Evolutionary conservation across 2,888 invertebrate genomes (phyloP).

Genomic region (Lepidonotus clava): DNA sequence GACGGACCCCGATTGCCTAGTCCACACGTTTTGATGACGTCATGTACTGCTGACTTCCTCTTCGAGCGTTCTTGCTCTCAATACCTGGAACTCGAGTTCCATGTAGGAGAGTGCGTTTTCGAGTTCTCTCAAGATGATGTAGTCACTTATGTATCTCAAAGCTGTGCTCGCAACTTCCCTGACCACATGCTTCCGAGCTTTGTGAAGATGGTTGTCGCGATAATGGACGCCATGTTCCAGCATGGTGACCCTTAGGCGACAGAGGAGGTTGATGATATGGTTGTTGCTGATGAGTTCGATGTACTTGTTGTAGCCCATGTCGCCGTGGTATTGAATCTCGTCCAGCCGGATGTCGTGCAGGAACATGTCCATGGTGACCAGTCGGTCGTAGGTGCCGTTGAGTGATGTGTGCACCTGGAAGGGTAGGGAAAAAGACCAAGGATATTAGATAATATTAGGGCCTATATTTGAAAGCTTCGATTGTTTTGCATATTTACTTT

Average conservation of each 20-base stretch:
- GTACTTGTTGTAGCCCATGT: background rate
- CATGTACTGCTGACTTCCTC: background rate
- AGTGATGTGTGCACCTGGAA: conserved; percentile 32
- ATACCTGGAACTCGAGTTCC: background rate
- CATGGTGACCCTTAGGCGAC: conserved; percentile 14
- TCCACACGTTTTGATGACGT: background rate
- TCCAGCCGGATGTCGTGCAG: conserved; percentile 25
- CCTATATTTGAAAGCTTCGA: too few species aligned
- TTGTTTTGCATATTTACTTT: too few species aligned
- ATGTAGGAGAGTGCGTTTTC: background rate
- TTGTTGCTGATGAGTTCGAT: background rate
- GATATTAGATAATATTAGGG: too few species aligned
- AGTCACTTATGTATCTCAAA: background rate
- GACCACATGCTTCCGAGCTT: background rate
- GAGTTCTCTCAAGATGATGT: conserved; percentile 34
- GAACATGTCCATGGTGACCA: conserved; percentile 48
- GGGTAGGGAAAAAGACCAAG: too few species aligned
- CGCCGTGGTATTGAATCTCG: background rate
- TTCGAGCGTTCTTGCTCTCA: background rate
- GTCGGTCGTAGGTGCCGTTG: conserved; percentile 29
- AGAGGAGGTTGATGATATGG: conserved; percentile 12
- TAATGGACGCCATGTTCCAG: background rate
- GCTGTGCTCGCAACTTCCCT: background rate
- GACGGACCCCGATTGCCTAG: too few species aligned
- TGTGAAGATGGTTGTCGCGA: background rate